A percentile compares a stretch with the other conserved stretches of the same genome.
Evolutionary conservation across 2,888 invertebrate genomes (phyloP).

Genomic region (Dryobota labecula): DNA sequence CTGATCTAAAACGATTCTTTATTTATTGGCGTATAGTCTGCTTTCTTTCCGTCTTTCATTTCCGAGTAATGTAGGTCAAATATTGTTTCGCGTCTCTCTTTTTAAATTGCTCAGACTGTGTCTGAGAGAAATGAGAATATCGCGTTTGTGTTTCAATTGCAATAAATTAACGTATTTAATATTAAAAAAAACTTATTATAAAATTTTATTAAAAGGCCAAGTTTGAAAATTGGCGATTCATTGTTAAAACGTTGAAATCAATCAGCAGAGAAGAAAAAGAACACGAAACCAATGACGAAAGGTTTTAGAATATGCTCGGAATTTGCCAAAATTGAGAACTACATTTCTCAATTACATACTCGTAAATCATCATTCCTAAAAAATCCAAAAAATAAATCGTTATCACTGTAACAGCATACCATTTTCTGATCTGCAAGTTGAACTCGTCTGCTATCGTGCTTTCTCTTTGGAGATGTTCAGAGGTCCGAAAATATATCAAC

Average conservation of each 20-base stretch:
- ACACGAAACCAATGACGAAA: too few relatives aligned
- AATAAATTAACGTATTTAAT: conserved; percentile 32
- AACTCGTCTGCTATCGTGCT: conserved; percentile 17
- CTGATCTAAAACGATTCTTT: conserved; percentile 12
- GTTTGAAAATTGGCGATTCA: neutral
- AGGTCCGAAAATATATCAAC: conserved; percentile 4
- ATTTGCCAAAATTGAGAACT: too few relatives aligned
- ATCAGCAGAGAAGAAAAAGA: neutral
- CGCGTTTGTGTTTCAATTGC: conserved; percentile 51
- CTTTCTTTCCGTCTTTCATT: conserved; percentile 64
- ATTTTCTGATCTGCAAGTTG: conserved; percentile 9
- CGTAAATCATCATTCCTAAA: neutral
- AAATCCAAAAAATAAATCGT: neutral
- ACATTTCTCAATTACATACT: too few relatives aligned
- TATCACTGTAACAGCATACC: neutral
- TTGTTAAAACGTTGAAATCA: neutral
- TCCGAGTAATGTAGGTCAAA: conserved; percentile 63
- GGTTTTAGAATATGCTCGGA: neutral
- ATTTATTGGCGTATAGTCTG: conserved; percentile 43
- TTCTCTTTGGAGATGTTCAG: conserved; percentile 15
- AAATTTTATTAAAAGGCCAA: neutral
- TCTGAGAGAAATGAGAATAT: conserved; percentile 56
- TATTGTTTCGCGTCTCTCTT: conserved; percentile 63
- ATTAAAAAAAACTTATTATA: neutral
- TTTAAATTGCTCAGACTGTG: conserved; percentile 61